Percentiles rank a stretch among this genome's conserved stretches.
These are phyloP conservation scores for Stomatorhinus ivindoensis DNA, from an alignment of 2,113 vertebrate genomes.

Conservation along the genomic window DNA sequence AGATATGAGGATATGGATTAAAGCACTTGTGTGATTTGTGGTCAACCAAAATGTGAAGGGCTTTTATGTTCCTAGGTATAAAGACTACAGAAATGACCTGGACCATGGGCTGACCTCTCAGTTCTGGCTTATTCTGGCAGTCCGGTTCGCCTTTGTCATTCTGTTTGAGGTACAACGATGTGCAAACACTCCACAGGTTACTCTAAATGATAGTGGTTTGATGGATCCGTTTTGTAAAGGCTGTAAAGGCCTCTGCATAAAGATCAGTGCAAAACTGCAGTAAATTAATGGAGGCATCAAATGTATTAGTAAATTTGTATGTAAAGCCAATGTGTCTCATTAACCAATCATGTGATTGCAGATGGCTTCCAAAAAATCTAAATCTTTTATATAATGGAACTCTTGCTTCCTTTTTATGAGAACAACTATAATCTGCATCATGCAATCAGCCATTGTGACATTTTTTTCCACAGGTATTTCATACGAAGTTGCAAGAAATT, in stretches of 20 bases:
- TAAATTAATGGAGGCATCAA: not conserved
- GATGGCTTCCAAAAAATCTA: not conserved
- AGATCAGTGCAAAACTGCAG: not conserved
- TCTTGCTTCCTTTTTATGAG: not conserved
- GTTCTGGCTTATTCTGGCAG: slow-evolving; percentile 82
- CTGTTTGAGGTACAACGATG: slow-evolving; percentile 72
- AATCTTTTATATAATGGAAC: not conserved
- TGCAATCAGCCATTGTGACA: not conserved
- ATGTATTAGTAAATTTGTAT: not conserved
- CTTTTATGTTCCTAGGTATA: slow-evolving; percentile 62
- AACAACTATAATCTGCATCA: not conserved
- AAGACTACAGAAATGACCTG: slow-evolving; percentile 64
- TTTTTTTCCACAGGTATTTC: not conserved
- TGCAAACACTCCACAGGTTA: not conserved
- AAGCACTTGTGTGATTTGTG: not conserved
- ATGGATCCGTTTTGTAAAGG: not conserved
- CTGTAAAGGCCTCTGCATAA: not conserved
- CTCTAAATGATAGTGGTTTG: not conserved
- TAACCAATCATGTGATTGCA: not conserved
- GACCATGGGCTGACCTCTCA: slow-evolving; percentile 65
- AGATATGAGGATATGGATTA: not conserved
- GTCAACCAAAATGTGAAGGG: not conserved
- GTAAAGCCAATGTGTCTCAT: not conserved
- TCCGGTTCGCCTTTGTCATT: slow-evolving; percentile 81
- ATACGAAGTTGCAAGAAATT: not conserved